Conservation (phyloP, 2,797 vertebrate genomes). For the Benthosema pterotum region DNA sequence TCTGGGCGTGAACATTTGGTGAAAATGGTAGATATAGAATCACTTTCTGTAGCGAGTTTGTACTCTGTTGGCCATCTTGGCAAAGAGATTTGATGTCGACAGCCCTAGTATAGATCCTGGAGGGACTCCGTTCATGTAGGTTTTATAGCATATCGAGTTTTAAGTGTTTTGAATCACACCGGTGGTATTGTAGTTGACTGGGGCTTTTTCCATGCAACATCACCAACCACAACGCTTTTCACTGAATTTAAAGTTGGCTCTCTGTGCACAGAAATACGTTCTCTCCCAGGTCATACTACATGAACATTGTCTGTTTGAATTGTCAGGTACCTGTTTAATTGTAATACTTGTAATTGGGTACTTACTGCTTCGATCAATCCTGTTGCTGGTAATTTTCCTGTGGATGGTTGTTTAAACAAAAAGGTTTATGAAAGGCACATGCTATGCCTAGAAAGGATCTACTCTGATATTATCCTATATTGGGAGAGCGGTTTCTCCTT, state of each 20-base stretch:
- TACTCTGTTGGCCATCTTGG: neutral
- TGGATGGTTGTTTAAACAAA: neutral
- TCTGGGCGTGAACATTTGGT: too few species aligned
- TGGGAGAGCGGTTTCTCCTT: neutral
- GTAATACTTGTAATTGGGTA: neutral
- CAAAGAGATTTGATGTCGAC: neutral
- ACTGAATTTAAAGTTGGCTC: constrained; percentile 17
- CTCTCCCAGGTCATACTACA: constrained; percentile 26
- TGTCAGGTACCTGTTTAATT: too few species aligned
- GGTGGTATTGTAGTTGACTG: constrained; percentile 11
- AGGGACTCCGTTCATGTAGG: too few species aligned
- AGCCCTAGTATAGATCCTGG: too few species aligned
- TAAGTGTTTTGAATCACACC: constrained; percentile 8
- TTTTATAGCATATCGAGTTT: too few species aligned
- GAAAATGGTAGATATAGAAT: too few species aligned
- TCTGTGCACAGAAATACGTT: constrained; percentile 39
- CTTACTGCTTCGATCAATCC: neutral
- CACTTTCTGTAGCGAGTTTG: too few species aligned
- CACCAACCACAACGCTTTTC: constrained; percentile 37
- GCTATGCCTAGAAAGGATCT: neutral
- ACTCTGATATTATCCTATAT: neutral
- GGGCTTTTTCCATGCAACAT: constrained; percentile 50
- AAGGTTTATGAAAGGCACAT: neutral
- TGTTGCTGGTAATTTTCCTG: neutral
- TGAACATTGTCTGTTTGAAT: too few species aligned